phyloP scores from a whole-genome alignment of 2,888 invertebrate species.

The Dicyrtomina minuta region DNA sequence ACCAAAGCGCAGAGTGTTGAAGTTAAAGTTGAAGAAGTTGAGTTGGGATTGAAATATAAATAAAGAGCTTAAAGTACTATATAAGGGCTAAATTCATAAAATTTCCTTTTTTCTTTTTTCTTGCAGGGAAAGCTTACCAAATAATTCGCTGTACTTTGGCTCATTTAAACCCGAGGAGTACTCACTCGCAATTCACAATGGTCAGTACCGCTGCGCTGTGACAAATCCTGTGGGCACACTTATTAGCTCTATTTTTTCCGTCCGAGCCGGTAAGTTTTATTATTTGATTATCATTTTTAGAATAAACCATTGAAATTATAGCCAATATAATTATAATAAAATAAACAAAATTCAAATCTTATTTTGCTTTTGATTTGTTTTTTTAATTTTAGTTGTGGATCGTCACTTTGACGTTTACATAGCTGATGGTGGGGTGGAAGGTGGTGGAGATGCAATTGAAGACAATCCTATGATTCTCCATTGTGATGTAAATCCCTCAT shows the following conservation, averaged over 20 bases:
- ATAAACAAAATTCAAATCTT: not conserved
- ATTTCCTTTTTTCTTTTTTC: not conserved
- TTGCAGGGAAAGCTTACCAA: slow-evolving; percentile 43
- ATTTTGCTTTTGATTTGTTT: too few species aligned
- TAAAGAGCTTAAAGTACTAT: too few species aligned
- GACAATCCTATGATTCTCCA: slow-evolving; percentile 42
- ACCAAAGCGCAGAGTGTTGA: too few species aligned
- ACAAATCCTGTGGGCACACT: slow-evolving; percentile 46
- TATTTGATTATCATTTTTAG: not conserved
- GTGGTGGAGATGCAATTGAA: slow-evolving; percentile 38
- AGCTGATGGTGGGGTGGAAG: slow-evolving; percentile 29
- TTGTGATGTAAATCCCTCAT: slow-evolving; percentile 45
- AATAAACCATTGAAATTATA: not conserved
- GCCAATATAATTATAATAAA: not conserved
- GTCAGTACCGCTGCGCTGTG: slow-evolving; percentile 44
- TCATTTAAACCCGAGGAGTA: slow-evolving; percentile 46
- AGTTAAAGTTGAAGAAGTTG: too few species aligned
- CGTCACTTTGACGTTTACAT: slow-evolving; percentile 44
- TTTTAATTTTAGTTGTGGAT: slow-evolving; percentile 41
- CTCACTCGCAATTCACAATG: slow-evolving; percentile 43
- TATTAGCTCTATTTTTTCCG: slow-evolving; percentile 45
- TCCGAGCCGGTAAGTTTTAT: slow-evolving; percentile 44
- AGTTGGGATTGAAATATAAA: too few species aligned
- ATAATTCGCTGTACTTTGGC: slow-evolving; percentile 43
- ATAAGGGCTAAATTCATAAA: too few species aligned